These are phyloP conservation scores for Drosophila guanche DNA, from an alignment of 1,140 invertebrate genomes.

Conservation along the genomic window DNA sequence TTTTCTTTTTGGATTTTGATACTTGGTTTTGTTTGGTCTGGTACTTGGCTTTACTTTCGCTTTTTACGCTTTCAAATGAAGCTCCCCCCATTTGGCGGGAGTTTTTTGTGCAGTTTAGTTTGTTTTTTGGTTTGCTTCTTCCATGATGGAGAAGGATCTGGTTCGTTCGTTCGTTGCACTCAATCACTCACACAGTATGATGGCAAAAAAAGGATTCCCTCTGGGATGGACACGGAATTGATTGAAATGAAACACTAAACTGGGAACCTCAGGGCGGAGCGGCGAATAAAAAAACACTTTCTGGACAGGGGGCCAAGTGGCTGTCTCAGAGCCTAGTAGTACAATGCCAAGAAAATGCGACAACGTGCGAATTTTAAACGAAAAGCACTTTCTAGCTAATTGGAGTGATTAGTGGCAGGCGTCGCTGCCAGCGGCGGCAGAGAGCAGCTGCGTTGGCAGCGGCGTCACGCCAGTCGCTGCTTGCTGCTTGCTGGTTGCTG, in stretches of 20 bases:
- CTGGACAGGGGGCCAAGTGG: constrained; percentile 59
- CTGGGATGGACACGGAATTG: too few relatives aligned
- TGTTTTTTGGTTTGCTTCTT: too few relatives aligned
- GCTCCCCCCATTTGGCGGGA: too few relatives aligned
- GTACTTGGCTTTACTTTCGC: neutral
- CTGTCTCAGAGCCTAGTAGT: constrained; percentile 58
- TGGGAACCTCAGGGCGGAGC: neutral
- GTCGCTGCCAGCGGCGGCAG: constrained; percentile 25
- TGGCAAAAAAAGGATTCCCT: too few relatives aligned
- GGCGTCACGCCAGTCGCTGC: too few relatives aligned
- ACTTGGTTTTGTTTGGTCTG: constrained; percentile 1
- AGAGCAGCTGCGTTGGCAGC: neutral
- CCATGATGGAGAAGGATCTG: too few relatives aligned
- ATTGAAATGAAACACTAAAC: too few relatives aligned
- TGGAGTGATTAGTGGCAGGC: constrained; percentile 76
- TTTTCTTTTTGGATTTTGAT: neutral
- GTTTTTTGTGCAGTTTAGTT: too few relatives aligned
- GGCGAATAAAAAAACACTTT: constrained; percentile 9
- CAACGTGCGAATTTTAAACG: constrained; percentile 83
- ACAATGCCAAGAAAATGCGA: constrained; percentile 83
- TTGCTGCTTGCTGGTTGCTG: neutral
- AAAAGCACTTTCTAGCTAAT: constrained; percentile 81
- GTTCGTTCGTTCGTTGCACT: too few relatives aligned
- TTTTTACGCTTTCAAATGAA: too few relatives aligned
- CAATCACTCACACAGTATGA: too few relatives aligned